Percentiles rank a stretch among this genome's conserved stretches.
Evolutionary conservation across 2,113 vertebrate species (phyloP).

Genomic region (Macheiramphus alcinus): DNA sequence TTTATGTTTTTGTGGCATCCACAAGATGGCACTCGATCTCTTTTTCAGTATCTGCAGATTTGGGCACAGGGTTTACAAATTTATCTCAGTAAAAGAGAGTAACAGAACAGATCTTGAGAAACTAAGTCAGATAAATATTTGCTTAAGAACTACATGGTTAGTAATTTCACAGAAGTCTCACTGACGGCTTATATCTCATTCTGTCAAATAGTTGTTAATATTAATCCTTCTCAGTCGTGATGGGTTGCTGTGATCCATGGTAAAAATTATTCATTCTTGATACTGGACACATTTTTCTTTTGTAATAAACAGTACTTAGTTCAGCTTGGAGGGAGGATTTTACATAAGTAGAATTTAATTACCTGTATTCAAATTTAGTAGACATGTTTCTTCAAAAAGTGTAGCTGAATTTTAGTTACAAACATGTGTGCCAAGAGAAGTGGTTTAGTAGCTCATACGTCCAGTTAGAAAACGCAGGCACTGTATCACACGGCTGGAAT

Average conservation of each 20-base stretch:
- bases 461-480: not conserved
- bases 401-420: not conserved
- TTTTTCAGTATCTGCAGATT: not conserved
- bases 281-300: not conserved
- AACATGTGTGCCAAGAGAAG: not conserved
- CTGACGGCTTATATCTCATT: not conserved
- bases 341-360: not conserved
- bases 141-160: not conserved
- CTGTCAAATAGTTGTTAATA: not conserved
- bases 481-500: not conserved
- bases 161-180: not conserved
- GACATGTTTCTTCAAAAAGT: not conserved
- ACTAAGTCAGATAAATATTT: not conserved
- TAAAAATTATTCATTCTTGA: not conserved
- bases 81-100: not conserved
- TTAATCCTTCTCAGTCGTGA: not conserved
- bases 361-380: not conserved
- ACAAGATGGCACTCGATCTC: not conserved
- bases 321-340: not conserved
- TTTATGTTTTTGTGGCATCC: not conserved
- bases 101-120: not conserved
- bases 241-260: not conserved
- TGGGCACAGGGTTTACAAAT: not conserved
- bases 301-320: not conserved
- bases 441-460: not conserved